Evolutionary conservation across 1,140 invertebrate genomes (phyloP), one percentile per base, ranked within the genome.

Genomic region (Drosophila kurseongensis): DNA sequence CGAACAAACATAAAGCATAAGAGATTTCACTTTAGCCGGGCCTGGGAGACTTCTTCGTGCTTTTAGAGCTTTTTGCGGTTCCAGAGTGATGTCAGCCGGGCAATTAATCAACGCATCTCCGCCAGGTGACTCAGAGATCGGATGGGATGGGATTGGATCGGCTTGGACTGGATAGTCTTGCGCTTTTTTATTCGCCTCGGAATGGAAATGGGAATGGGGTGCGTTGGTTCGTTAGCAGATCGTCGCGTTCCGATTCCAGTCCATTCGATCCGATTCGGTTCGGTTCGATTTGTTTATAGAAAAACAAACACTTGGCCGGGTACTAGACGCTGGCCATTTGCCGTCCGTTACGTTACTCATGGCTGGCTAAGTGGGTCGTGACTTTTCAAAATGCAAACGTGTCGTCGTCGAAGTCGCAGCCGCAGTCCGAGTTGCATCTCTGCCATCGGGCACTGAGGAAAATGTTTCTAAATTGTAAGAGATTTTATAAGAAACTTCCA

Each of bases 311-410:
- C 79, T 88, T 86, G 82, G 83, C 79, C 56, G 16, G 59, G 74
- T 58, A 58, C 74, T 76, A 54, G 54, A 38, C 62, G 75, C 63
- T 76, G 78, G 78, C 75, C 78, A 68, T 68, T 56, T 60, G 84
- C 78, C 80, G 54, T 57, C 67, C 67, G 67, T 71, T 71, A 71
- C 83, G 83, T 88, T 89, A 88, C 84, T 89, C 84, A 83, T 88
- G 84, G 83, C 48, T 88, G 84, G 84, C 83, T 88, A 88, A 88
- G 83, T 88, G 84, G 83, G 83, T 88, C 83, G 84, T 88, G 83
- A 88, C 83, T 88, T 88, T 88, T 88, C 84, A 88, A 88, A 88
- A 89, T 88, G 82, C 82, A 86, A 86, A 86, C 82, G 79, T 88
- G 79, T 88, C 82, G 80, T 79, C 69, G 75, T 66, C 76, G 65